A percentile compares a stretch with the other conserved stretches of the same genome.
phyloP scores from a whole-genome alignment of 1,140 invertebrate genomes.

The Palaemon carinicauda region DNA sequence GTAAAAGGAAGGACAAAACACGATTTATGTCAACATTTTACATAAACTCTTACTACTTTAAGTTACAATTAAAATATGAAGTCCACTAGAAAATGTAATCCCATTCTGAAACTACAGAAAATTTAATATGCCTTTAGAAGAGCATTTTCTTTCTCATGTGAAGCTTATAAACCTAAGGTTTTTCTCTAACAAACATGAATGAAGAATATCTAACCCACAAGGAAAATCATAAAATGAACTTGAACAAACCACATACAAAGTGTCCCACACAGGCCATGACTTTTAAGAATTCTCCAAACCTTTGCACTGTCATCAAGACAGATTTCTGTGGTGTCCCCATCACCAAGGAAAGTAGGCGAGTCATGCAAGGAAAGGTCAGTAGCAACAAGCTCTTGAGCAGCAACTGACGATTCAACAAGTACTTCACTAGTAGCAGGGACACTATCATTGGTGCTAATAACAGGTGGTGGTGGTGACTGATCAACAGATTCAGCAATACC shows the following conservation, averaged over 20 bases:
- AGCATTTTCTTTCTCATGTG: too few relatives aligned
- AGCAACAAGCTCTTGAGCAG: not conserved
- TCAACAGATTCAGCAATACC: not conserved
- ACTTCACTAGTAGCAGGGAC: not conserved
- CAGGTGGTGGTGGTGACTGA: not conserved
- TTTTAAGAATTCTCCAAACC: constrained; percentile 24
- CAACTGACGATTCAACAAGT: not conserved
- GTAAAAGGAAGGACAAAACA: too few relatives aligned
- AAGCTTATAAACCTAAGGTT: too few relatives aligned
- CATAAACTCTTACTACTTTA: too few relatives aligned
- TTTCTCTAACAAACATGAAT: too few relatives aligned
- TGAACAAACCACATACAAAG: not conserved
- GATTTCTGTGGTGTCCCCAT: constrained; percentile 43
- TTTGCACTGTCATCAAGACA: constrained; percentile 34
- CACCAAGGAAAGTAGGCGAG: constrained; percentile 30
- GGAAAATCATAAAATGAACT: too few relatives aligned
- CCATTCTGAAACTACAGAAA: too few relatives aligned
- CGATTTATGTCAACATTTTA: too few relatives aligned
- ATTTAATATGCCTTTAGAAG: too few relatives aligned
- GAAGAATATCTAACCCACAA: too few relatives aligned
- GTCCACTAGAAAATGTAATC: too few relatives aligned
- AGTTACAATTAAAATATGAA: too few relatives aligned
- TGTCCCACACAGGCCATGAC: not conserved
- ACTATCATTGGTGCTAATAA: not conserved
- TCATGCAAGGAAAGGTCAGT: constrained; percentile 27